These are phyloP conservation scores for Chrysocyon brachyurus DNA, from an alignment of 2,797 vertebrate species.

Conservation along the genomic window DNA sequence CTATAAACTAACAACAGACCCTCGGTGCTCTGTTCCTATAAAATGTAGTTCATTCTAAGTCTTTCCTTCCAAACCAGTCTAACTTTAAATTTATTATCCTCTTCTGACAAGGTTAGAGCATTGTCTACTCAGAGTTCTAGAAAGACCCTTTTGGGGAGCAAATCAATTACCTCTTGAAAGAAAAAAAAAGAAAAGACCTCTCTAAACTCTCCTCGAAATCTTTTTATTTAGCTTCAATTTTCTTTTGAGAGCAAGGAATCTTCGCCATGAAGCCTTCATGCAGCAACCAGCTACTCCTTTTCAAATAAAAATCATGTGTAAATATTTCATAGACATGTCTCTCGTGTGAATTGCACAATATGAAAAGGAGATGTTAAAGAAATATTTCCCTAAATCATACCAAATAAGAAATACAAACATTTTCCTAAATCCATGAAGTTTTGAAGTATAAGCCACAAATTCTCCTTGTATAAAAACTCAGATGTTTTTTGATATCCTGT, in stretches of 20 bases:
- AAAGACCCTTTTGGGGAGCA: slow-evolving; percentile 78
- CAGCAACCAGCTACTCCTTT: slow-evolving; percentile 72
- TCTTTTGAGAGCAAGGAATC: slow-evolving; percentile 72
- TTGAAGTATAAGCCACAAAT: slow-evolving; percentile 81
- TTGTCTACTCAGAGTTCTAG: slow-evolving; percentile 67
- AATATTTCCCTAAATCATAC: slow-evolving; percentile 82
- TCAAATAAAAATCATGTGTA: slow-evolving; percentile 78
- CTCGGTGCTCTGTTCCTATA: slow-evolving; percentile 85
- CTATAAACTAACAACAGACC: slow-evolving; percentile 87
- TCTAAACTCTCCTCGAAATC: slow-evolving; percentile 72
- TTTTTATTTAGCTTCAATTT: slow-evolving; percentile 77
- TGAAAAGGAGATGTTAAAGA: slow-evolving; percentile 77
- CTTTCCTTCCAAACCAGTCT: slow-evolving; percentile 83
- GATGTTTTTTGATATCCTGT: slow-evolving; percentile 68
- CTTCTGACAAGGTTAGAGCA: slow-evolving; percentile 80
- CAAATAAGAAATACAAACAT: slow-evolving; percentile 76
- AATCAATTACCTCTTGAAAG: slow-evolving; percentile 76
- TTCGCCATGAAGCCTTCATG: slow-evolving; percentile 49
- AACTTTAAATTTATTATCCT: slow-evolving; percentile 81
- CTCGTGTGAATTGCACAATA: slow-evolving; percentile 66
- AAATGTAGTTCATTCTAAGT: slow-evolving; percentile 85
- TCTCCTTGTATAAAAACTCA: slow-evolving; percentile 68
- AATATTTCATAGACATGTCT: slow-evolving; percentile 80
- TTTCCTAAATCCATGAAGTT: slow-evolving; percentile 75
- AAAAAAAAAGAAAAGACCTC: slow-evolving; percentile 66